Evolutionary conservation across 2,888 invertebrate genomes (phyloP).

Genomic region (Deroplatys truncata): DNA sequence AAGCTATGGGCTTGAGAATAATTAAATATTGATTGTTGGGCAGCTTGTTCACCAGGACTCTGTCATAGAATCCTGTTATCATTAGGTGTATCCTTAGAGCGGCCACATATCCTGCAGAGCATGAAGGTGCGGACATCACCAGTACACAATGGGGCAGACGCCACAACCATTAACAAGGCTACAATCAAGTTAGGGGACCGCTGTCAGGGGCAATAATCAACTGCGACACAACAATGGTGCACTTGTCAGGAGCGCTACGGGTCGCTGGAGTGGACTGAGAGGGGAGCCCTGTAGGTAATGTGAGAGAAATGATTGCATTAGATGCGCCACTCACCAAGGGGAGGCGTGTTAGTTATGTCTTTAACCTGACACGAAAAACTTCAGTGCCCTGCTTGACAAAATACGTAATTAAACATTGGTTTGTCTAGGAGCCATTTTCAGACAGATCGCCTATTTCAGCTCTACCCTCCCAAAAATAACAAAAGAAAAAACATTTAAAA

Average conservation of each 20-base stretch:
- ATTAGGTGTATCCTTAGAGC: neutral
- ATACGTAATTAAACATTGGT: too few species aligned
- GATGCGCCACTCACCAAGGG: neutral
- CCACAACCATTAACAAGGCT: constrained; percentile 20
- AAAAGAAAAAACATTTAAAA: too few species aligned
- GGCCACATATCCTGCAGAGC: neutral
- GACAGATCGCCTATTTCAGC: too few species aligned
- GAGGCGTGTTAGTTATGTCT: neutral
- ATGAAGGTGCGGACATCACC: neutral
- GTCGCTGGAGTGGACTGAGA: neutral
- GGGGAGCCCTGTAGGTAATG: neutral
- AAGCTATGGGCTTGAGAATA: too few species aligned
- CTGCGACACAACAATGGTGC: neutral
- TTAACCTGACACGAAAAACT: neutral
- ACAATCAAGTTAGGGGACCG: constrained; percentile 12
- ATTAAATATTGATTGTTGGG: too few species aligned
- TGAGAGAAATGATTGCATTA: neutral
- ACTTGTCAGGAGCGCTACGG: neutral
- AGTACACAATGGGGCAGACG: neutral
- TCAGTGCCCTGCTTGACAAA: neutral
- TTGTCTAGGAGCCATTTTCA: too few species aligned
- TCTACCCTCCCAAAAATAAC: too few species aligned
- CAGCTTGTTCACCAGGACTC: too few species aligned
- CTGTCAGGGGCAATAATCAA: constrained; percentile 18
- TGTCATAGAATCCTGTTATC: neutral